A percentile compares a stretch with the other conserved stretches of the same genome.
Conservation (phyloP, 1,140 invertebrate species). For the Metopolophium dirhodum region DNA sequence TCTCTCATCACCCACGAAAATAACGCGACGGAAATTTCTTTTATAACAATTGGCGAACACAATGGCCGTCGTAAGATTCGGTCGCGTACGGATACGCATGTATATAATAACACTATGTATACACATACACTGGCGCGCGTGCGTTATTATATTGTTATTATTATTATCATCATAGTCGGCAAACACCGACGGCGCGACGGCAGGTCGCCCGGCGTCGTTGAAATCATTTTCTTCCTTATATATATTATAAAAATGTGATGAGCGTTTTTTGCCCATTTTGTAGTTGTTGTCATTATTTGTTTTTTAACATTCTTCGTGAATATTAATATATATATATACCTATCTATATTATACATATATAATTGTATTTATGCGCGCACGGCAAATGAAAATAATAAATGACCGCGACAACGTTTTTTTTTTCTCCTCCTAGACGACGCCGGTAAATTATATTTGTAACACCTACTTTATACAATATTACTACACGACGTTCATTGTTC, state of each 20-base stretch:
- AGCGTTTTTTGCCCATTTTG: background rate
- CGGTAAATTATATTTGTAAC: conserved; percentile 15
- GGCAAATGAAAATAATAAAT: background rate
- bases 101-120: background rate
- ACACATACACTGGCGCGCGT: background rate
- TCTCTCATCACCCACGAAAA: conserved; percentile 48
- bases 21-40: conserved; percentile 45
- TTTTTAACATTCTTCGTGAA: background rate
- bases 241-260: background rate
- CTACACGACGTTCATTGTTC: background rate
- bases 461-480: background rate
- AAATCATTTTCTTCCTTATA: background rate
- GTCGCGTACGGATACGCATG: conserved; percentile 35
- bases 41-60: conserved; percentile 56
- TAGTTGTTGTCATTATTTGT: background rate
- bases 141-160: conserved; percentile 3
- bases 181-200: too few relatives aligned
- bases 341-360: too few relatives aligned
- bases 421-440: background rate
- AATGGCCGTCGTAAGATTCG: conserved; percentile 36
- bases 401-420: background rate
- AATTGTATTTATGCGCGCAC: background rate
- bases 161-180: background rate
- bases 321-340: too few relatives aligned
- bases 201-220: background rate